These are phyloP conservation scores for Mesocricetus auratus DNA, from an alignment of 2,113 vertebrate species.

Conservation along the genomic window DNA sequence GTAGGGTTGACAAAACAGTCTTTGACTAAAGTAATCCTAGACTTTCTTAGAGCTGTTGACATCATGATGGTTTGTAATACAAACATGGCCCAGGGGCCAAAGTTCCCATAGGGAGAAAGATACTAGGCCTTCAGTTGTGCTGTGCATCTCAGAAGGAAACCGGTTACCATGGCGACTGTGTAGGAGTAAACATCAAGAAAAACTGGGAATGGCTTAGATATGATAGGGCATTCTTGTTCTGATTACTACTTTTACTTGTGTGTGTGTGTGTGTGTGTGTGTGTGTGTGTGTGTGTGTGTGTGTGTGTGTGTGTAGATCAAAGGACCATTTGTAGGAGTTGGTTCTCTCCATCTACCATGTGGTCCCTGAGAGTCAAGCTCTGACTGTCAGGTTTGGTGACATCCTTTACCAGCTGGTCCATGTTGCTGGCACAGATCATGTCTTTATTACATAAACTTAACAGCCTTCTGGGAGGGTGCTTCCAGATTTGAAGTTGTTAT, in stretches of 20 bases:
- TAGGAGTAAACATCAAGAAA: neutral
- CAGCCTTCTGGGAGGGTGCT: neutral
- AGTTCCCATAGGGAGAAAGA: neutral
- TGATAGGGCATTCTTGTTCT: neutral
- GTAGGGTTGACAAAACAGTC: neutral
- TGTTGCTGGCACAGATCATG: neutral
- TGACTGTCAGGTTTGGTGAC: neutral
- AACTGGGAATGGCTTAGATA: neutral
- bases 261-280: no score
- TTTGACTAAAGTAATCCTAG: neutral
- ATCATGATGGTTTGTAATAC: neutral
- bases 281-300: neutral
- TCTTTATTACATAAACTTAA: neutral
- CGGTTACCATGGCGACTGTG: neutral
- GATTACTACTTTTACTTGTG: neutral
- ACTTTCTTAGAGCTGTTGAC: neutral
- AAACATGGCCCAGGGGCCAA: neutral
- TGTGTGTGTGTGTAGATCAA: neutral
- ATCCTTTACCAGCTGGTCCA: neutral
- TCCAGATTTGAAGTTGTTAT: neutral
- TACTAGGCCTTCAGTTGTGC: neutral
- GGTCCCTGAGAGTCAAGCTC: neutral
- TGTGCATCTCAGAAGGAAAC: neutral
- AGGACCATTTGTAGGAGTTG: neutral
- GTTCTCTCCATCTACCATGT: neutral